Percentiles rank a stretch among this genome's conserved stretches.
Conservation (phyloP, 2,113 vertebrate genomes). For the Propithecus coquereli region DNA sequence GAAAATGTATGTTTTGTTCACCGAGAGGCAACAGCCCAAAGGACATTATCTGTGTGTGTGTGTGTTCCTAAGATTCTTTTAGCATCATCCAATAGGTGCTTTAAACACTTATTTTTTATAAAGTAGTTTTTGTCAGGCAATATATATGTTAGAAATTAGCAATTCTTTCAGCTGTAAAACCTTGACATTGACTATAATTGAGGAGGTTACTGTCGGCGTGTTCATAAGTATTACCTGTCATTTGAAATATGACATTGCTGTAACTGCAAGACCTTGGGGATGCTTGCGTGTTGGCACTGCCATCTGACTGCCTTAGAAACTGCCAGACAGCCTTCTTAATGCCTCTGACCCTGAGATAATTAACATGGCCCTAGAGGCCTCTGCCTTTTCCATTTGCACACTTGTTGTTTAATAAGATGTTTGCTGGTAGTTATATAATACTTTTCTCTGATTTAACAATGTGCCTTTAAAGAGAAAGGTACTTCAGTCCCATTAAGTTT, state of each 20-base stretch:
- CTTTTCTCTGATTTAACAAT: constrained; percentile 69
- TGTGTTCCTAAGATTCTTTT: constrained; percentile 54
- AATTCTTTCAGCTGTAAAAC: constrained; percentile 76
- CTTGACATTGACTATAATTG: constrained; percentile 87
- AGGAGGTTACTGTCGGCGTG: constrained; percentile 78
- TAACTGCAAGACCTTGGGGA: constrained; percentile 85
- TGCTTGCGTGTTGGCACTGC: constrained; percentile 70
- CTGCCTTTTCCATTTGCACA: constrained; percentile 76
- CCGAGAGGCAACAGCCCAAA: background rate
- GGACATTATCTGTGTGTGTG: constrained; percentile 35
- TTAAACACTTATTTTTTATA: constrained; percentile 69
- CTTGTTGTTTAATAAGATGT: constrained; percentile 85
- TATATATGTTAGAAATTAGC: constrained; percentile 79
- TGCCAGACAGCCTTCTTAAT: constrained; percentile 77
- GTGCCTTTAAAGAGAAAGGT: constrained; percentile 66
- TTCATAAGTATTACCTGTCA: constrained; percentile 84
- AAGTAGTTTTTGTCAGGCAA: constrained; percentile 77
- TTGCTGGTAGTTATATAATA: constrained; percentile 71
- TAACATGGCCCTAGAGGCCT: constrained; percentile 83
- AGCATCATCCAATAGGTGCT: constrained; percentile 32
- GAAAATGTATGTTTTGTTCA: background rate
- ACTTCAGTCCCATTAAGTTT: constrained; percentile 65
- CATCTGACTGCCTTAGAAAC: constrained; percentile 81
- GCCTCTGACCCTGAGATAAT: constrained; percentile 85
- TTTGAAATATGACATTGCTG: constrained; percentile 85